A percentile compares a stretch with the other conserved stretches of the same genome.
Evolutionary conservation across 2,113 vertebrate species (phyloP).

Genomic region (Sander lucioperca): DNA sequence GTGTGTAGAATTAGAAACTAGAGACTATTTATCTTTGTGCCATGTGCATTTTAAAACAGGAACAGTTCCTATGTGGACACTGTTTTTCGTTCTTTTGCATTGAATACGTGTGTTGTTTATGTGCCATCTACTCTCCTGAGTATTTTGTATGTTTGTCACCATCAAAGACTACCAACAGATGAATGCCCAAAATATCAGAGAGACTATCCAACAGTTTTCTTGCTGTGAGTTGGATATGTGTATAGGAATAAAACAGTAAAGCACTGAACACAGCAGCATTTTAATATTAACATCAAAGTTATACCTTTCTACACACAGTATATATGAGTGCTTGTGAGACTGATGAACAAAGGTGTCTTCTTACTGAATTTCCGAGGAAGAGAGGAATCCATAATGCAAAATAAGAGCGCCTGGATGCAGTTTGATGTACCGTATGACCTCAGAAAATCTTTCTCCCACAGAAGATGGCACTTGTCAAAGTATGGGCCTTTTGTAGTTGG

Average conservation of each 20-base stretch:
- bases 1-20: neutral
- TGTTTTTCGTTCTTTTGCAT: neutral
- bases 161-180: conserved; percentile 32
- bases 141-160: neutral
- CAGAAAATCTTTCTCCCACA: conserved; percentile 19
- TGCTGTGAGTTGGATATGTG: conserved; percentile 6
- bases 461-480: conserved; percentile 36
- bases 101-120: neutral
- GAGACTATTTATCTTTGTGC: neutral
- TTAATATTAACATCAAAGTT: conserved; percentile 53
- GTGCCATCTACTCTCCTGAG: neutral
- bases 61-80: neutral
- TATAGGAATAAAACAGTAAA: conserved; percentile 1
- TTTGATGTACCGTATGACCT: conserved; percentile 48
- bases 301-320: conserved; percentile 16
- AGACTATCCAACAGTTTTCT: conserved; percentile 31
- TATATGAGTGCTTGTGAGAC: conserved; percentile 11
- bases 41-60: neutral
- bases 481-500: neutral
- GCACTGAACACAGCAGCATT: neutral
- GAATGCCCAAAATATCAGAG: conserved; percentile 41
- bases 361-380: conserved; percentile 41
- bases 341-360: conserved; percentile 26
- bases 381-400: conserved; percentile 49
- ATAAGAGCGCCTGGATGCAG: conserved; percentile 16